These are phyloP conservation scores for Mimachlamys varia DNA, from an alignment of 2,888 invertebrate species.

Conservation along the genomic window DNA sequence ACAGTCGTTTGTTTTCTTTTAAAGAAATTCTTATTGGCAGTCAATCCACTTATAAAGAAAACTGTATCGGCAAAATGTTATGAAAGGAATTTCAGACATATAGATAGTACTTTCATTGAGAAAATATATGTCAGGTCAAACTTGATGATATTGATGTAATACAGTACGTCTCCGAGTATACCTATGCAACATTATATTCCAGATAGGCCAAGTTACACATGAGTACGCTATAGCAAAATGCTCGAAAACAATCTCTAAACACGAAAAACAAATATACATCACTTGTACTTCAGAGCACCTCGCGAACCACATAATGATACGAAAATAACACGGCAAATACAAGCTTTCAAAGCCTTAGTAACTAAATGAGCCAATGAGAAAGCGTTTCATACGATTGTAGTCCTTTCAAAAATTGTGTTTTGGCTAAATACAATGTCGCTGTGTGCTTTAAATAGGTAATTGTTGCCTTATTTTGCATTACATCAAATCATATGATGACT, in stretches of 20 bases:
- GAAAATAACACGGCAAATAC: conserved; percentile 31
- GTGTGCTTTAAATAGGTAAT: too few species aligned
- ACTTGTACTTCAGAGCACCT: conserved; percentile 25
- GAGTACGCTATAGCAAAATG: conserved; percentile 20
- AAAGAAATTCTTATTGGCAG: too few species aligned
- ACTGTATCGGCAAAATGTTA: too few species aligned
- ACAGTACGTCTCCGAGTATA: not conserved
- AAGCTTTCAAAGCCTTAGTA: conserved; percentile 3
- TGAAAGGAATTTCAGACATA: too few species aligned
- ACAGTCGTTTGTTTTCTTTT: too few species aligned
- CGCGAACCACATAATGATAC: conserved; percentile 4
- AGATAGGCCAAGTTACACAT: not conserved
- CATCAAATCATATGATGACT: too few species aligned
- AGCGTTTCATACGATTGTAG: too few species aligned
- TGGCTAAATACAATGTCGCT: too few species aligned
- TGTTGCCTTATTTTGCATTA: too few species aligned
- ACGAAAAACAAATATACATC: conserved; percentile 19
- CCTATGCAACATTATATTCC: not conserved
- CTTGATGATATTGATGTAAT: not conserved
- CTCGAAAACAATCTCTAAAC: conserved; percentile 34
- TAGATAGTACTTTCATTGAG: not conserved
- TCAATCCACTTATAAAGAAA: too few species aligned
- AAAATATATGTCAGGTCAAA: not conserved
- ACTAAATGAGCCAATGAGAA: too few species aligned
- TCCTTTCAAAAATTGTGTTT: too few species aligned